These are phyloP conservation scores for Phalacrocorax pelagicus DNA, from an alignment of 2,113 vertebrate genomes.

Conservation along the genomic window DNA sequence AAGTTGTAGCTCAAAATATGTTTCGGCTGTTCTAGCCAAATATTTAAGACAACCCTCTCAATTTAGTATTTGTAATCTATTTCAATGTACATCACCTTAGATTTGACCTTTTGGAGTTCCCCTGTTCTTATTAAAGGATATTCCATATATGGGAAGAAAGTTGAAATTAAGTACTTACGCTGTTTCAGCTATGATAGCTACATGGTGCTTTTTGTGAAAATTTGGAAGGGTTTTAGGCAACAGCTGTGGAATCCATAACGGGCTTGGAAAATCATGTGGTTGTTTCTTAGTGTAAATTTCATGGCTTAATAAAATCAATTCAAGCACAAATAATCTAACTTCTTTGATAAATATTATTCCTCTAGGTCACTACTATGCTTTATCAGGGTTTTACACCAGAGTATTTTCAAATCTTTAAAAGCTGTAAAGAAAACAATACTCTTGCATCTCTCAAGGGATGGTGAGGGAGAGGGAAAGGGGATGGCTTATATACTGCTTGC, in stretches of 20 bases:
- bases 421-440: neutral
- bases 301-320: neutral
- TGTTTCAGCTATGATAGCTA: neutral
- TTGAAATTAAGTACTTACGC: neutral
- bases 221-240: neutral
- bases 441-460: neutral
- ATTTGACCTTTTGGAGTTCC: neutral
- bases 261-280: neutral
- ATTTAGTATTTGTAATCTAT: neutral
- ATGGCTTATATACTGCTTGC: neutral
- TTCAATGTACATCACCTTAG: neutral
- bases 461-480: neutral
- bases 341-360: neutral
- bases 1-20: neutral
- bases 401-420: neutral
- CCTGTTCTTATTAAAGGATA: neutral
- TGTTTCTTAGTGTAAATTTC: neutral
- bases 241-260: neutral
- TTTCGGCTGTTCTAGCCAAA: neutral
- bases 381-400: neutral
- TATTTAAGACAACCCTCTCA: neutral
- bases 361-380: neutral
- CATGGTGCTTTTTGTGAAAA: neutral
- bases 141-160: neutral
- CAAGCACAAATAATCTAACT: neutral